These are phyloP conservation scores for Athalia rosae DNA, from an alignment of 2,888 invertebrate genomes.

Conservation along the genomic window DNA sequence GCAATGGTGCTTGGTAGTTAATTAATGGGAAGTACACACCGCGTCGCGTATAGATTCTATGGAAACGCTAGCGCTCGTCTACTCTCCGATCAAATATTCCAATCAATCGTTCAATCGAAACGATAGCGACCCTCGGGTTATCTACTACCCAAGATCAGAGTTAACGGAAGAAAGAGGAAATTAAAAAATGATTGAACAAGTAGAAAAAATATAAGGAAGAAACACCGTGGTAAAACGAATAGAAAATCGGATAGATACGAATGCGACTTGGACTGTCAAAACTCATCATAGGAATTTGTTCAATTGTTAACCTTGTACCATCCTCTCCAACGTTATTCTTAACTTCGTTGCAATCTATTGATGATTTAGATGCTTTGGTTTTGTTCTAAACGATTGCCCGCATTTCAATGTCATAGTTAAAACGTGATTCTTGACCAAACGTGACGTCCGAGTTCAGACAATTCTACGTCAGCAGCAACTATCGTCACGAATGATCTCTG, in stretches of 20 bases:
- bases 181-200: background rate
- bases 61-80: conserved; percentile 4
- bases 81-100: conserved; percentile 6
- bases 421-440: background rate
- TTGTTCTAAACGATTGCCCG: conserved; percentile 2
- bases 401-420: conserved; percentile 14
- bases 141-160: background rate
- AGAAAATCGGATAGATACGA: background rate
- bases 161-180: background rate
- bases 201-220: background rate
- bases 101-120: background rate
- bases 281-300: conserved; percentile 21
- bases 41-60: conserved; percentile 6
- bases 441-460: conserved; percentile 1
- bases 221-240: background rate
- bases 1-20: conserved; percentile 24
- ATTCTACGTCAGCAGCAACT: conserved; percentile 6
- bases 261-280: background rate
- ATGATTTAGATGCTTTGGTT: conserved; percentile 18
- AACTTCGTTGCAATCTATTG: background rate
- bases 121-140: background rate
- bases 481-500: background rate
- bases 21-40: conserved; percentile 6
- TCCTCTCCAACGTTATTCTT: conserved; percentile 29
- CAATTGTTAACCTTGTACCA: conserved; percentile 15